Conservation (phyloP, 2,113 vertebrate species). For the Maccullochella peelii region DNA sequence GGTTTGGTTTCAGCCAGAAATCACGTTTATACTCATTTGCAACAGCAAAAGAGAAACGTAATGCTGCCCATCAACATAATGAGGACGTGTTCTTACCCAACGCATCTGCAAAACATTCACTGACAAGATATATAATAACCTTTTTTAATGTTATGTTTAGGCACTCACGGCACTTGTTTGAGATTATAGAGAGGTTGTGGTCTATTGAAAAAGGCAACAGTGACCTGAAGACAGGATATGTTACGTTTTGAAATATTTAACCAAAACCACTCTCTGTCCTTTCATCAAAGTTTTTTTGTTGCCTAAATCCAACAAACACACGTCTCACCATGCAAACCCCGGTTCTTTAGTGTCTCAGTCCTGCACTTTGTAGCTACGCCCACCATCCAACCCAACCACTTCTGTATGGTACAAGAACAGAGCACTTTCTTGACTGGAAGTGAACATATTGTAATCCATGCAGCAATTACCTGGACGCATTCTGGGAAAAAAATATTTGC, state of each 20-base stretch:
- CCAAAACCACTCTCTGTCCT: neutral
- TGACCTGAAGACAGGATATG: neutral
- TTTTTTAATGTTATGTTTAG: neutral
- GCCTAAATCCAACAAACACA: neutral
- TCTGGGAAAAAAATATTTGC: neutral
- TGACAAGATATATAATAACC: neutral
- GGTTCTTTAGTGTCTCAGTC: neutral
- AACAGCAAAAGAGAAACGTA: neutral
- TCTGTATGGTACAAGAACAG: neutral
- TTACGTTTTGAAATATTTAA: neutral
- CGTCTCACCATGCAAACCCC: neutral
- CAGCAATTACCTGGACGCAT: neutral
- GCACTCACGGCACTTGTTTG: neutral
- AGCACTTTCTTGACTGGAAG: neutral
- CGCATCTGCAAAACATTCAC: neutral
- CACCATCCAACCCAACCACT: neutral
- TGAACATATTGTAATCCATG: neutral
- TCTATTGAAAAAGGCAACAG: neutral
- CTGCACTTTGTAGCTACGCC: neutral
- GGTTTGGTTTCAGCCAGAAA: neutral
- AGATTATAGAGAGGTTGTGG: neutral
- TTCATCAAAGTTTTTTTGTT: conserved; percentile 1
- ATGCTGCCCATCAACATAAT: neutral
- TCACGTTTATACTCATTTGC: neutral
- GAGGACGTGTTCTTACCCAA: neutral